Base-by-base conservation (phyloP, 2,888 invertebrate species). In the Masnerella sp. region DNA sequence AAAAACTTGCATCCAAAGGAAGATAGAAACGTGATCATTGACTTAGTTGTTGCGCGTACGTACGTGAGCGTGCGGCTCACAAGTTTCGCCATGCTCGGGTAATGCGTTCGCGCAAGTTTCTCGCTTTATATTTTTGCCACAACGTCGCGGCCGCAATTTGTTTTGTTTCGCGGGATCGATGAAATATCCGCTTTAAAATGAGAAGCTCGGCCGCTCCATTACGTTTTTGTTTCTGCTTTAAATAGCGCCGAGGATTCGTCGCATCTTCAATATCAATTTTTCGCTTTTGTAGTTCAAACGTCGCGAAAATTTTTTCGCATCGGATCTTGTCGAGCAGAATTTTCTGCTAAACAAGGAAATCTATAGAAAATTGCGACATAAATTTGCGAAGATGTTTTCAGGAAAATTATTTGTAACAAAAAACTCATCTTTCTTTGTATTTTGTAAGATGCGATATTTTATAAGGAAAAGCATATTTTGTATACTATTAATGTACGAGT, bases 21-120 rank as follows among this genome's bases (percentile, higher is more conserved):
- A 73, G 73, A 73, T 73, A 61, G 73, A 58, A 73, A 73, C 73
- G 73, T 73, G 73, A 73, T 73, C 73, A 73, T 73, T 73, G 73
- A 73, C 68, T 73, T 68, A 68, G 68, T 72, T 58, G 72, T 61
- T 59, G 59, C 61, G 61, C 61, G 61, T 69, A 61, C 32, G 54
- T 51, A 59, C 52, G 68, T 36, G 52, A 54, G 51, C 38, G 52
- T 45, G 62, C 8, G 67, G 56, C 69, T 67, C 65, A 61, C 72
- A 64, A 69, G 75, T 75, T 65, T 61, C 51, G 45, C 59, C 67
- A 54, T 49, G 47, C 62, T 62, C 70, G 36, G 61, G 62, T 69
- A 74, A 74, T 74, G 74, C 73, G 67, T 67, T 73, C 62, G 58
- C 64, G 61, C 36, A 68, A 73, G 56, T 68, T 73, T 68, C 30